Base-by-base conservation (phyloP, 1,140 invertebrate species). In the Drosophila fuyamai region DNA sequence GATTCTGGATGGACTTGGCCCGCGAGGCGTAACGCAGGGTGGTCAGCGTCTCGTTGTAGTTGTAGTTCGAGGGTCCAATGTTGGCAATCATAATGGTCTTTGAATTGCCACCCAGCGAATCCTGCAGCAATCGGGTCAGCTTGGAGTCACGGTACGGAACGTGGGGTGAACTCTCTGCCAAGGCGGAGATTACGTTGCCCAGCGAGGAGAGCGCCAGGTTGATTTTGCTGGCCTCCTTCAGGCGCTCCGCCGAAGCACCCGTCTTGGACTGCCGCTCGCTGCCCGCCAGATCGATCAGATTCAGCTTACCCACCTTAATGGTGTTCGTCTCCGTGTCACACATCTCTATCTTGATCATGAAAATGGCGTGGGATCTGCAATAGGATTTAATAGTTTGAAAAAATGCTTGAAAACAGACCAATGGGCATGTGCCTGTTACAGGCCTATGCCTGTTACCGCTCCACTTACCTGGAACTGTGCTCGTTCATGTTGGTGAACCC, bases 401-500 rank as follows among this genome's bases (percentile, higher is more conserved):
- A 23, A 23, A 23, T 23, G 2, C 23, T 23, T 23, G 18, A 1
- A 18, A 18, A 18, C 18, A 18, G 18, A 18, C 18, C 18, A 18
- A 18, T 18, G 23, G n/a, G 23, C 23, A 23, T 23, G 0, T 0
- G 13, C n/a, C n/a, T 8, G 1, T 5, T 0, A 2, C 0, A n/a
- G n/a, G 23, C 23, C 3, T 23, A 4, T 0, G 13, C n/a, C n/a
- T 8, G 1, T 5, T 0, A 2, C 0, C 3, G 4, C n/a, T 46
- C 3, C 7, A 56, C 76, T 58, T 43, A 90, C 86, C 86, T 76
- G 10, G 98, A 99, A 91, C 98, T 99, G 93, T 99, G 98, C 92
- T 99, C 97, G 93, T 99, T 99, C 99, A 99, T 99, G 93, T 99
- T 99, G 9, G 99, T 99, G 36, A 98, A 96, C 13, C 97, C 98